Evolutionary conservation across 2,888 invertebrate species (phyloP), one percentile per base, ranked within the genome.

Genomic region (Stictocephala bisonia): DNA sequence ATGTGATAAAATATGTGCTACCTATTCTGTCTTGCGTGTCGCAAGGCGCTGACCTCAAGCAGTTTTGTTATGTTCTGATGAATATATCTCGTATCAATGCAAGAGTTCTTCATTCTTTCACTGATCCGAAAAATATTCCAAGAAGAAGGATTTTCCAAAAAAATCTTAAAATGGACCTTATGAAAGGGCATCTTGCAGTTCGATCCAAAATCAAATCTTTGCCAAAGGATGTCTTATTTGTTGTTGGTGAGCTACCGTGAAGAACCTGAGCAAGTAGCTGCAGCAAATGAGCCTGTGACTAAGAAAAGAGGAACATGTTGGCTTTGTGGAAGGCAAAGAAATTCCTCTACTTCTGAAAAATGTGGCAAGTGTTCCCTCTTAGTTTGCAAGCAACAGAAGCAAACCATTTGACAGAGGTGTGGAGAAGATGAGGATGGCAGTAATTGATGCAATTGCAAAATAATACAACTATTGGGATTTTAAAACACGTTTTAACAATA

Each of bases 111-210:
- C 44, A 3, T 44, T 44, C 44, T 44, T 44, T 44, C 44, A 44
- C 2, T 44, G 44, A 7, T 44, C 44, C 44, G 3, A 7, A 44
- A 44, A 44, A 44, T 44, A 9, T 18, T 44, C 44, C 3, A 44
- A 44, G 44, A 44, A 44, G 44, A 44, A 44, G 44, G n/a, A n/a
- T n/a, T n/a, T n/a, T n/a, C n/a, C n/a, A n/a, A n/a, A n/a, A n/a
- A n/a, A n/a, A n/a, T n/a, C 3, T n/a, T n/a, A 24, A 41, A 13
- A 67, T 67, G 67, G 44, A 48, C 6, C 48, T 67, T 44, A 20
- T 67, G 67, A 67, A 35, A 44, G 24, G 24, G 13, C 67, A 41
- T 20, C 67, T 40, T 2, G 22, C 67, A 44, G 48, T 13, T n/a
- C 20, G 67, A 67, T 41, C 67, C n/a, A 9, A 44, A 44, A 41